Percentiles rank a stretch among this genome's conserved stretches.
These are phyloP conservation scores for Brotula barbata DNA, from an alignment of 2,797 vertebrate genomes.

Conservation along the genomic window DNA sequence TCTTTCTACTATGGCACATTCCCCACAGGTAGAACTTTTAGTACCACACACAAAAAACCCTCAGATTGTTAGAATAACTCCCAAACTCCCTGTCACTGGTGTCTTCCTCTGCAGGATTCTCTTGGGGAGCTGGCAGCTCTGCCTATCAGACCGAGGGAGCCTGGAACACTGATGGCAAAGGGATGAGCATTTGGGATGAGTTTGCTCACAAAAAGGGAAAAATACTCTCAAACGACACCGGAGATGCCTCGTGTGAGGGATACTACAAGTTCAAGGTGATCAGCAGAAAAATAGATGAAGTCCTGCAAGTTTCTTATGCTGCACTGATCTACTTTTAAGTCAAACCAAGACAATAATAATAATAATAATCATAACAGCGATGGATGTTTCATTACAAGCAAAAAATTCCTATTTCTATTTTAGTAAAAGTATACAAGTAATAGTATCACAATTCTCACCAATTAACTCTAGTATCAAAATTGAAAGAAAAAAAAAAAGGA, in stretches of 20 bases:
- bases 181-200: slow-evolving; percentile 89
- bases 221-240: slow-evolving; percentile 81
- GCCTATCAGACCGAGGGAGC: slow-evolving; percentile 93
- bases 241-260: slow-evolving; percentile 85
- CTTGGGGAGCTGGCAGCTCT: slow-evolving; percentile 90
- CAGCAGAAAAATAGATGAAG: background rate
- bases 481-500: too few relatives aligned
- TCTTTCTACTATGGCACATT: slow-evolving; percentile 90
- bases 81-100: background rate
- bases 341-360: too few relatives aligned
- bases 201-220: slow-evolving; percentile 85
- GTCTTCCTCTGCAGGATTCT: slow-evolving; percentile 78
- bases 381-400: too few relatives aligned
- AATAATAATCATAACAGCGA: too few relatives aligned
- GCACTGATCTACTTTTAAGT: too few relatives aligned
- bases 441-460: too few relatives aligned
- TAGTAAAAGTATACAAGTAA: too few relatives aligned
- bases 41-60: background rate
- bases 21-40: slow-evolving; percentile 80
- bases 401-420: too few relatives aligned
- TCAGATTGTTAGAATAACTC: too few relatives aligned
- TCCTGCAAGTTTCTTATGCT: too few relatives aligned
- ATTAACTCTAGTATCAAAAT: too few relatives aligned
- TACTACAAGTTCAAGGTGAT: slow-evolving; percentile 89
- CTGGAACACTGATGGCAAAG: slow-evolving; percentile 91